Conservation (phyloP, 1,140 invertebrate species). For the Yoshiicerus persimilis region DNA sequence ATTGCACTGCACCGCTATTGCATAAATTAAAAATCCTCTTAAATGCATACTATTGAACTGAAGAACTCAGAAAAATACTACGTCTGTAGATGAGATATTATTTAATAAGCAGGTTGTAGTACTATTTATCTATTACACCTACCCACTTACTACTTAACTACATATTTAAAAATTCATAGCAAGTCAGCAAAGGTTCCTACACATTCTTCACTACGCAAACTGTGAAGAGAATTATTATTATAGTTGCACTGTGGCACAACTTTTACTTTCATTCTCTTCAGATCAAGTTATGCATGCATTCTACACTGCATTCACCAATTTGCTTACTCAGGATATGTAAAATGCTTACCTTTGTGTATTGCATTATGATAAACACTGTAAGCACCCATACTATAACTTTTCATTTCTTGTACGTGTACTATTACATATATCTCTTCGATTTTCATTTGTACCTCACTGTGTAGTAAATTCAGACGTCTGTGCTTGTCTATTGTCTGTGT, state of each 20-base stretch:
- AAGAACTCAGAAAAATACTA: too few species aligned
- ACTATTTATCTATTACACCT: background rate
- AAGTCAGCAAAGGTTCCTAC: too few species aligned
- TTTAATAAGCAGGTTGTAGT: background rate
- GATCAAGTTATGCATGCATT: background rate
- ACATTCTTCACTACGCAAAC: background rate
- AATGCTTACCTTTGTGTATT: too few species aligned
- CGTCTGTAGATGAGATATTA: background rate
- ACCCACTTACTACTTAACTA: background rate
- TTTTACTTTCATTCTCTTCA: conserved; percentile 7
- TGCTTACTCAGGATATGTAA: too few species aligned
- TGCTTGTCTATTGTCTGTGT: background rate
- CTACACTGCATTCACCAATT: background rate
- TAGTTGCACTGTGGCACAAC: background rate
- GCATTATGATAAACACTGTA: too few species aligned
- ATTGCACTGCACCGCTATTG: background rate
- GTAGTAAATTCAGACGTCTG: too few species aligned
- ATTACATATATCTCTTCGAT: too few species aligned
- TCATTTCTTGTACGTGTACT: background rate
- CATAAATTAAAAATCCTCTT: background rate
- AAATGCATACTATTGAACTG: background rate
- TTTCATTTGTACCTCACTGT: background rate
- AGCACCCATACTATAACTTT: background rate
- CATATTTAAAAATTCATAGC: too few species aligned
- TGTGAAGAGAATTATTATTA: background rate